Evolutionary conservation across 2,797 vertebrate species (phyloP), one percentile per base, ranked within the genome.

Genomic region (Malacoraja senta): DNA sequence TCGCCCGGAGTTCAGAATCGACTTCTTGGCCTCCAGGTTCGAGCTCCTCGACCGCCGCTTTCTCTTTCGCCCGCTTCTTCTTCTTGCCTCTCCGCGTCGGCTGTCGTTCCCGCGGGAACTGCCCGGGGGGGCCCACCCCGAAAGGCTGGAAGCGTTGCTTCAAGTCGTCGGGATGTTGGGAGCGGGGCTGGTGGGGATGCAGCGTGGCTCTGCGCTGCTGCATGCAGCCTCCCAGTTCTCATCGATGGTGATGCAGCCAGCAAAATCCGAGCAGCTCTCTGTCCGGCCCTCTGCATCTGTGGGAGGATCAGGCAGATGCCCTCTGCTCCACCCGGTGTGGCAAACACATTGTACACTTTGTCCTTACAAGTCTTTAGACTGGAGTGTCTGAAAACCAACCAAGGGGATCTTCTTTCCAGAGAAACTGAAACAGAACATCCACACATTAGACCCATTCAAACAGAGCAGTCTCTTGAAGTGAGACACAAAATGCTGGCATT

Each of bases 101-200:
- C 3, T 58, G 58, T 1, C 58, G 83, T 61, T 84, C 29, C 58
- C 29, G 9, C 0, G 83, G 58, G 0, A 0, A 3, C 83, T 8
- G 13, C 53, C 83, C 26, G 0, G 53, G 26, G 6, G 29, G 13
- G 58, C 26, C 58, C 0, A 61, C 29, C 1, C 83, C 83, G 1
- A 86, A 86, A n/a, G 83, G 83, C 58, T 32, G 83, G 83, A 86
- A 86, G 53, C 83, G 13, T 29, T 17, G 83, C 83, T 86, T 86
- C 29, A 86, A 17, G 83, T 58, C 83, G 1, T 4, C 6, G 83
- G 83, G 58, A 86, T 63, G 83, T 58, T 63, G 58, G 83, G 83
- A 0, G 58, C 29, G 4, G 83, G 83, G 29, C 83, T 86, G 58
- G 12, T 15, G 15, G 83, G 83, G 83, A 86, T 86, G 83, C 26